Conservation (phyloP, 1,140 invertebrate genomes). For the Proctacanthus coquilletti region DNA sequence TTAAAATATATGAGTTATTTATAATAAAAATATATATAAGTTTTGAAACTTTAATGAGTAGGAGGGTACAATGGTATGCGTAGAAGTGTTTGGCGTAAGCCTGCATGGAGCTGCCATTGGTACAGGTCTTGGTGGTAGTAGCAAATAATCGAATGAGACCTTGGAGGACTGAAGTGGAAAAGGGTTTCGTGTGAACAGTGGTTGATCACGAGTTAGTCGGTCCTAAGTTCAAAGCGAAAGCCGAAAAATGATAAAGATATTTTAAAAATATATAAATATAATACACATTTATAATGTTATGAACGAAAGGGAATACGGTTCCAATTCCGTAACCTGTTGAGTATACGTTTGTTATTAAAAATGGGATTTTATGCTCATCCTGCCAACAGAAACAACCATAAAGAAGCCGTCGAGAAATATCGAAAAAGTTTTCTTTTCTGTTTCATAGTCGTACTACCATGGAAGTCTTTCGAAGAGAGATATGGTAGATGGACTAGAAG, state of each 20-base stretch:
- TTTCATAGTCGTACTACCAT: slow-evolving; percentile 13
- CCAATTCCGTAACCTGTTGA: slow-evolving; percentile 53
- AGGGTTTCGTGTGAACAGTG: slow-evolving; percentile 83
- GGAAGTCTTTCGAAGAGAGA: slow-evolving; percentile 12
- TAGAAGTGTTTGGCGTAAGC: slow-evolving; percentile 59
- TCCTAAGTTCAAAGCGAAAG: slow-evolving; percentile 59
- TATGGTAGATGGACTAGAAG: slow-evolving; percentile 8
- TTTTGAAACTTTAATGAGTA: slow-evolving; percentile 46
- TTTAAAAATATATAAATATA: slow-evolving; percentile 9
- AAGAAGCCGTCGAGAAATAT: slow-evolving; percentile 15
- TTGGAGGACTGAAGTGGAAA: slow-evolving; percentile 77
- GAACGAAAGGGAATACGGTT: slow-evolving; percentile 53
- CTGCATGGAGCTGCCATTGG: slow-evolving; percentile 60
- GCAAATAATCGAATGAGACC: slow-evolving; percentile 75
- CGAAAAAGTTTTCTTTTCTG: slow-evolving; percentile 16
- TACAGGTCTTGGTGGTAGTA: slow-evolving; percentile 79
- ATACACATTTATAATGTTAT: slow-evolving; percentile 25
- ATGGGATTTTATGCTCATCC: slow-evolving; percentile 11
- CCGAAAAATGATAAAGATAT: too few species aligned
- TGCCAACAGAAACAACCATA: slow-evolving; percentile 13
- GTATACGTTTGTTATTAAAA: slow-evolving; percentile 15
- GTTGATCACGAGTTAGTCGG: slow-evolving; percentile 80
- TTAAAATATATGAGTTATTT: slow-evolving; percentile 29
- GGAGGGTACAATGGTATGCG: slow-evolving; percentile 47
- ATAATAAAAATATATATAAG: slow-evolving; percentile 5